Base-by-base conservation (phyloP, 2,797 vertebrate genomes). In the Morelia viridis region DNA sequence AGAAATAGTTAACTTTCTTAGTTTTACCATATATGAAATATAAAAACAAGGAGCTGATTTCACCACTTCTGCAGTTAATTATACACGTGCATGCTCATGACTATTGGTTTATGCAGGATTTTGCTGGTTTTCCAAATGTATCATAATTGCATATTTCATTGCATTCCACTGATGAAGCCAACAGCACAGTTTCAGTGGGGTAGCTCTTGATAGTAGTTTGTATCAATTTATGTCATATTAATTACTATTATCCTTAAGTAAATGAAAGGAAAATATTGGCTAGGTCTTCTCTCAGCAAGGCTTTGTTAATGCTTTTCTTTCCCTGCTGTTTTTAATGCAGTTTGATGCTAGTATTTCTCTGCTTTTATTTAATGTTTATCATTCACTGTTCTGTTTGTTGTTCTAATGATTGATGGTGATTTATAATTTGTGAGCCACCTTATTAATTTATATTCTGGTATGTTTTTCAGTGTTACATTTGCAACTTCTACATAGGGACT, bases 331-430 rank as follows among this genome's bases (percentile, higher is more conserved):
- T 91, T 91, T 68, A 91, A 65, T 15, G 17, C 58, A 90, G 26
- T 85, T 56, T 56, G 61, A 85, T 65, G 60, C 61, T 85, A 24
- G 28, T 57, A 1, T 10, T 85, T 90, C 85, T 68, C 31, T 91
- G n/a, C 41, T 91, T 91, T n/a, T 91, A 26, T 85, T 85, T 56
- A n/a, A 31, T 62, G n/a, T 76, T 91, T 87, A 35, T 35, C 12
- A 46, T 61, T 64, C 84, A 41, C 58, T 89, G 89, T 35, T 60
- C 13, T 85, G 5, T 89, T 58, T 26, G 11, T 89, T 28, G 28
- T 50, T 53, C 50, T 84, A 90, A 84, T 53, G 12, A 6, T 19
- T 56, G 28, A n/a, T 61, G 35, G n/a, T 28, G 9, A 53, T 10
- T 89, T 76, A 68, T 15, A 76, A 57, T 13, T 13, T 76, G n/a